phyloP scores from a whole-genome alignment of 1,140 invertebrate species.

The Lepidurus packardi region DNA sequence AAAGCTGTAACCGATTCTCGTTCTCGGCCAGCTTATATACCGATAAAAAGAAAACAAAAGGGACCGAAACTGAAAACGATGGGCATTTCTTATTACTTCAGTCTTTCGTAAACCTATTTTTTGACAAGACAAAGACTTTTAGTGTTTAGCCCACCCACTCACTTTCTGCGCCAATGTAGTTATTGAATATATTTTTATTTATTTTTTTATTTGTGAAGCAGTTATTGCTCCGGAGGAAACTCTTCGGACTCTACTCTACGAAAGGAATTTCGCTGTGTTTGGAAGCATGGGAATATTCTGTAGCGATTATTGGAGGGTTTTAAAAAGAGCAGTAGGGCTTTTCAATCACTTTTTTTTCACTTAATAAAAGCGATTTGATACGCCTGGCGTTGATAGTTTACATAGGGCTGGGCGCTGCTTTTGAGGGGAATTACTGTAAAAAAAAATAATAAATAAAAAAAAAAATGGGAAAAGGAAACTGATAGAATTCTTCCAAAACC shows the following conservation, averaged over 20 bases:
- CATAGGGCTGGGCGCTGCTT: not conserved
- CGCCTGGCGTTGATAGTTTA: not conserved
- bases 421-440: not conserved
- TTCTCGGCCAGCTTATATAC: not conserved
- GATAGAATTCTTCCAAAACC: not conserved
- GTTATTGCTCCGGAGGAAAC: not conserved
- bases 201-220: not conserved
- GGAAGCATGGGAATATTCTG: not conserved
- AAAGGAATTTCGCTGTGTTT: too few species aligned
- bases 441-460: not conserved
- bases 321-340: not conserved
- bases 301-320: not conserved
- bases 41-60: not conserved
- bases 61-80: not conserved
- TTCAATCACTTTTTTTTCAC: constrained; percentile 1
- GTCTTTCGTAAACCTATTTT: not conserved
- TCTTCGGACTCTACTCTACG: not conserved
- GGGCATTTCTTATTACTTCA: not conserved
- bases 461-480: too few species aligned
- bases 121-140: not conserved
- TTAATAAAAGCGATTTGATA: constrained; percentile 6
- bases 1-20: constrained; percentile 15
- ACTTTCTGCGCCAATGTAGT: not conserved
- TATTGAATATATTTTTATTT: not conserved
- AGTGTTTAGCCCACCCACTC: not conserved